A percentile compares a stretch with the other conserved stretches of the same genome.
phyloP scores from a whole-genome alignment of 1,140 invertebrate genomes.

The Hesperophylax magnus region DNA sequence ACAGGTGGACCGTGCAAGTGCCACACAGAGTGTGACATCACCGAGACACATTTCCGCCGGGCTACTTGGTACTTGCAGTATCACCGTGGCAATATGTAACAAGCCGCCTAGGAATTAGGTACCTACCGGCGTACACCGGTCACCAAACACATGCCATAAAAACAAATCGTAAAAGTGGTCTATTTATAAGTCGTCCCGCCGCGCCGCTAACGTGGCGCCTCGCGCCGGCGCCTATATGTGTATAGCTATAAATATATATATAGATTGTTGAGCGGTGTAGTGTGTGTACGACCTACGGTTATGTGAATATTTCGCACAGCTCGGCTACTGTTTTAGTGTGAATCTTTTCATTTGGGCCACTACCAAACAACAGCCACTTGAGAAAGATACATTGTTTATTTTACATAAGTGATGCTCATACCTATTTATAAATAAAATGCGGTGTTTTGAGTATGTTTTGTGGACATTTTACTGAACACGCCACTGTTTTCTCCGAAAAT shows the following conservation, averaged over 20 bases:
- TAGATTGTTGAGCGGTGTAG: not conserved
- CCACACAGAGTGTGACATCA: not conserved
- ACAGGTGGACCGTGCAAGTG: not conserved
- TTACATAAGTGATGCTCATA: no score
- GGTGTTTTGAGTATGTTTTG: no score
- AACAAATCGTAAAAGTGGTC: constrained; percentile 41
- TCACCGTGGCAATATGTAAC: not conserved
- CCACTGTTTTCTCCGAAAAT: no score
- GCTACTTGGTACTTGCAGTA: no score
- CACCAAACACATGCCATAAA: constrained; percentile 40
- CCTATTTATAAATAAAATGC: no score
- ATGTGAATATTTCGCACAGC: not conserved
- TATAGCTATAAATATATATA: not conserved
- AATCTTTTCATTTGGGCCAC: no score
- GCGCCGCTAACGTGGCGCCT: constrained; percentile 42
- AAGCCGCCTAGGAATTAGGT: not conserved
- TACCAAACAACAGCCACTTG: no score
- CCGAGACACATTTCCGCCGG: no score
- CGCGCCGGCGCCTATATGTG: constrained; percentile 14
- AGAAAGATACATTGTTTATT: no score
- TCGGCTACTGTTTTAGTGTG: not conserved
- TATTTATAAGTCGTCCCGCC: constrained; percentile 36
- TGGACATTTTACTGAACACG: no score
- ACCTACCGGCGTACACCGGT: constrained; percentile 7
- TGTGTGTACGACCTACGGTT: constrained; percentile 11